Conservation (phyloP, 1,140 invertebrate genomes). For the Potamilus streckersoni region DNA sequence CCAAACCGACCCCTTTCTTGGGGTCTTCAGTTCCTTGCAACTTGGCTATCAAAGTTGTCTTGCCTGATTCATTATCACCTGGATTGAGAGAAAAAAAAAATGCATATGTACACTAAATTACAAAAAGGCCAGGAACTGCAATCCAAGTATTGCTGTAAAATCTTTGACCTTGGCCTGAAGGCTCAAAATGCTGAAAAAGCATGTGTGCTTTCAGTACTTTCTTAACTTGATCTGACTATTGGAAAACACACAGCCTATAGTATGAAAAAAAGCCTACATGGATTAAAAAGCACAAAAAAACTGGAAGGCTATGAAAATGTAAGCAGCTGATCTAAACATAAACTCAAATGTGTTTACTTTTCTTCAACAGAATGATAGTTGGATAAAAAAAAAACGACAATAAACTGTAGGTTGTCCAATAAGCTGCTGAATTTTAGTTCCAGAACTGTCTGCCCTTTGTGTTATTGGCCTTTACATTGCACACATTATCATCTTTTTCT, state of each 20-base stretch:
- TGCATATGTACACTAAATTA: not conserved
- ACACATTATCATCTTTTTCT: too few relatives aligned
- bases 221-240: not conserved
- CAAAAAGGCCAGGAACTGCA: too few relatives aligned
- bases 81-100: conserved; percentile 37
- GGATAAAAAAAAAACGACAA: too few relatives aligned
- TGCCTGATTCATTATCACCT: conserved; percentile 78
- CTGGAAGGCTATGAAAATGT: not conserved
- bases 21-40: conserved; percentile 89
- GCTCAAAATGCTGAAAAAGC: not conserved
- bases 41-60: conserved; percentile 94
- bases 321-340: too few relatives aligned
- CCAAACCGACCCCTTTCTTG: conserved; percentile 96
- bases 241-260: not conserved
- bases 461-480: too few relatives aligned
- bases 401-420: too few relatives aligned
- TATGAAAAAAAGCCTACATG: not conserved
- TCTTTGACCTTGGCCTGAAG: not conserved
- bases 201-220: not conserved
- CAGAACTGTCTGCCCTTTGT: too few relatives aligned
- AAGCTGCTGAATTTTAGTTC: too few relatives aligned
- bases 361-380: too few relatives aligned
- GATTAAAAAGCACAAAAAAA: conserved; percentile 2
- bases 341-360: too few relatives aligned
- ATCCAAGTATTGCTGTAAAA: too few relatives aligned